Base-by-base conservation (phyloP, 2,797 vertebrate species). In the Neostethus bicornis region DNA sequence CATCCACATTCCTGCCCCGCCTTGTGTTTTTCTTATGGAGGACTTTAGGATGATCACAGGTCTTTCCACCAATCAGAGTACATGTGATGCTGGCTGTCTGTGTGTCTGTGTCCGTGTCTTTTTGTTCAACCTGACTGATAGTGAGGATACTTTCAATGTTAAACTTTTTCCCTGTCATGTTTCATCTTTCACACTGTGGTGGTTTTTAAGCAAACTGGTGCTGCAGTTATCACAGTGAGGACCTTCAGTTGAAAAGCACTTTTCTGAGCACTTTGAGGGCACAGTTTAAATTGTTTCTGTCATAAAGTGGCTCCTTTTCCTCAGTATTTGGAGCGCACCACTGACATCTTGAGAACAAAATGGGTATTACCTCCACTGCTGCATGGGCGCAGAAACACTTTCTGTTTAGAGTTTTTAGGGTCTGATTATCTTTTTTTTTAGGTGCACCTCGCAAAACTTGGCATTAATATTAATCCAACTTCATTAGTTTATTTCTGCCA, bases 181-280 rank as follows among this genome's bases (percentile, higher is more conserved):
- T 54, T 60, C 70, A 68, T 79, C 53, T 61, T 72, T 84, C 70
- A 75, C 24, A 14, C 73, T 60, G 62, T 44, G 61, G 59, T 71
- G 60, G 60, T 74, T 83, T 85, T 61, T 32, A 25, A 69, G 55
- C 1, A 21, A 79, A 41, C 62, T 41, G 3, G 43, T 44, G 63
- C 65, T 62, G 77, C 74, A 63, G 68, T 79, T 80, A 73, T 80
- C 75, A 76, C 49, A 71, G 66, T 58, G 52, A 81, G 81, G 83
- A 90, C 84, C 83, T 85, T 84, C n/a, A 75, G 84, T 87, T 53
- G 72, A 77, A 83, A 86, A 85, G 77, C 83, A 87, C 87, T 87
- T 86, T 87, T 62, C 83, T 77, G 77, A 84, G 88, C 88, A 90
- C 88, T 89, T 90, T 88, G 75, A 80, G 84, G 82, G 75, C 78